These are phyloP conservation scores for Pterophyllum scalare DNA, from an alignment of 2,113 vertebrate genomes.

Conservation along the genomic window DNA sequence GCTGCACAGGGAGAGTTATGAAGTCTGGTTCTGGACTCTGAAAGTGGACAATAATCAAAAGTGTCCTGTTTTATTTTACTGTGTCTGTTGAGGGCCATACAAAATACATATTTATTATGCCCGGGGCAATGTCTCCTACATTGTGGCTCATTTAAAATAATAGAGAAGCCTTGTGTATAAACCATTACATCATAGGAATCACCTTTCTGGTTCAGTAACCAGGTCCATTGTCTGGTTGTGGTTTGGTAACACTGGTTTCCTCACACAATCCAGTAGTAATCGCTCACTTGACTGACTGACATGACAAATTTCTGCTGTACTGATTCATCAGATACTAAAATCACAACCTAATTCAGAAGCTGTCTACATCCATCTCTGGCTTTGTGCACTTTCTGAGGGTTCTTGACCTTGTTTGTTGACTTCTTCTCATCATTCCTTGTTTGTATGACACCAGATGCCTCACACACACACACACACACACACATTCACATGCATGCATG, in stretches of 20 bases:
- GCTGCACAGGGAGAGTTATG: not conserved
- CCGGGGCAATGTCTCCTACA: conserved; percentile 12
- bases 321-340: conserved; percentile 33
- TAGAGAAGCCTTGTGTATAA: not conserved
- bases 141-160: conserved; percentile 27
- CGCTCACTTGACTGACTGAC: conserved; percentile 57
- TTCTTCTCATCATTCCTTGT: conserved; percentile 70
- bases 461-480: conserved; percentile 69
- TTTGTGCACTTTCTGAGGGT: conserved; percentile 63
- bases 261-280: conserved; percentile 24
- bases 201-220: conserved; percentile 19
- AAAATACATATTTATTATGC: conserved; percentile 2
- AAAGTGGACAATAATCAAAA: conserved; percentile 1
- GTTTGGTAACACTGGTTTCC: conserved; percentile 19
- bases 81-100: conserved; percentile 12
- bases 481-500: conserved; percentile 56
- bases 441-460: conserved; percentile 69
- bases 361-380: conserved; percentile 46
- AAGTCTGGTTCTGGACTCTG: not conserved
- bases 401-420: conserved; percentile 79
- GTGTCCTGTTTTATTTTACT: conserved; percentile 34
- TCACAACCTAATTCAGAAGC: conserved; percentile 48
- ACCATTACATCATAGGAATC: conserved; percentile 12
- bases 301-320: conserved; percentile 28
- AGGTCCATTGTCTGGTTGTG: not conserved